These are phyloP conservation scores for Rhynchomys soricoides DNA, from an alignment of 2,113 vertebrate species.

Conservation along the genomic window DNA sequence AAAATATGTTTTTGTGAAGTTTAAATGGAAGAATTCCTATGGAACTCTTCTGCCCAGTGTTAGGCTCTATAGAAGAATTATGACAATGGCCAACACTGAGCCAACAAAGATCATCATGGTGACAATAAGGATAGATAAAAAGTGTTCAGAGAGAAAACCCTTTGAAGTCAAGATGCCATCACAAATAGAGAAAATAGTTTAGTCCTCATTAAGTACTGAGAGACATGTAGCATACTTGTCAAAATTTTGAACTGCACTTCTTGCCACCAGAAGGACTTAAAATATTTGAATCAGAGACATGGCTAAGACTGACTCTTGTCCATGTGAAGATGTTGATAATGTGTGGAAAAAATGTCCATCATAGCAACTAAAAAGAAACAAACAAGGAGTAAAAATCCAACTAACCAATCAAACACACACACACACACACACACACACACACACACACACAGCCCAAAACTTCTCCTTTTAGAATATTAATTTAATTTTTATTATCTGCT, in stretches of 20 bases:
- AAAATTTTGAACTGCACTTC: not conserved
- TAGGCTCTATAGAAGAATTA: not conserved
- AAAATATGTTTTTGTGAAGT: not conserved
- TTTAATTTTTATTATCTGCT: not conserved
- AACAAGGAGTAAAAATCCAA: no score
- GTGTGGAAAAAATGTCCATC: not conserved
- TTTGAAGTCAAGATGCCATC: not conserved
- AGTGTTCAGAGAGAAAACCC: not conserved
- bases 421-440: not conserved
- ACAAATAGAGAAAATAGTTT: not conserved
- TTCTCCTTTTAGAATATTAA: not conserved
- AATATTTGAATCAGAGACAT: not conserved
- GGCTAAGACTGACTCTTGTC: no score
- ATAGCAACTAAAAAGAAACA: not conserved
- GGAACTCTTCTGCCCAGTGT: not conserved
- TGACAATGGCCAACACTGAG: not conserved
- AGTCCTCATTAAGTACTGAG: no score
- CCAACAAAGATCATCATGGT: not conserved
- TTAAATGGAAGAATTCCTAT: not conserved
- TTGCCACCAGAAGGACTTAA: not conserved
- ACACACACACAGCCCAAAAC: not conserved
- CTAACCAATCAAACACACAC: not conserved
- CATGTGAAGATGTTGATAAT: not conserved
- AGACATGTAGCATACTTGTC: not conserved
- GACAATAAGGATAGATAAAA: not conserved